These are phyloP conservation scores for Pangasius larnaudii DNA, from an alignment of 2,797 vertebrate species.

Conservation along the genomic window DNA sequence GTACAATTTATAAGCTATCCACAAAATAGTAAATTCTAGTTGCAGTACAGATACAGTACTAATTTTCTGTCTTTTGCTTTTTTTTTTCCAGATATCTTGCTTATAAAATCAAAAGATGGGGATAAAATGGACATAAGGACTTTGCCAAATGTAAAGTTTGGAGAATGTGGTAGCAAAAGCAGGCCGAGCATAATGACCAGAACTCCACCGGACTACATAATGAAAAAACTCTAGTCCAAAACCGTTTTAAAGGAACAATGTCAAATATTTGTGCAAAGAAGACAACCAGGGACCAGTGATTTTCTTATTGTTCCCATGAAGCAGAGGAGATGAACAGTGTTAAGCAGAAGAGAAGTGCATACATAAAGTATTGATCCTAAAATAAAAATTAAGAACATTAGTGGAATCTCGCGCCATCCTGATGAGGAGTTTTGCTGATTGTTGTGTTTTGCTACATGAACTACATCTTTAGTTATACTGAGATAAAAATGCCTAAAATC, in stretches of 20 bases:
- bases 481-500: conserved; percentile 3
- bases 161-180: conserved; percentile 69
- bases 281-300: conserved; percentile 70
- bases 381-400: conserved; percentile 63
- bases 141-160: conserved; percentile 67
- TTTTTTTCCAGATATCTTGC: conserved; percentile 55
- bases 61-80: conserved; percentile 30
- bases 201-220: conserved; percentile 19
- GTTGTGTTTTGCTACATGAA: conserved; percentile 55
- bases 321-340: conserved; percentile 60
- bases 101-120: conserved; percentile 46
- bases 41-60: background rate
- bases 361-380: conserved; percentile 55
- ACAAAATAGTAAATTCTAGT: background rate
- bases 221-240: conserved; percentile 9
- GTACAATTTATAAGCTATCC: background rate
- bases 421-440: conserved; percentile 35
- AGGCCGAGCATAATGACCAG: conserved; percentile 52
- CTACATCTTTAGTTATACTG: conserved; percentile 48
- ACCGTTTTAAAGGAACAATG: conserved; percentile 36
- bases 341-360: conserved; percentile 48
- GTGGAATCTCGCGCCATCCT: conserved; percentile 68
- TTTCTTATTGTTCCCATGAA: conserved; percentile 56
- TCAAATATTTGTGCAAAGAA: conserved; percentile 37
- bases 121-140: conserved; percentile 64